Base-by-base conservation (phyloP, 2,888 invertebrate genomes). In the Volucella inflata region DNA sequence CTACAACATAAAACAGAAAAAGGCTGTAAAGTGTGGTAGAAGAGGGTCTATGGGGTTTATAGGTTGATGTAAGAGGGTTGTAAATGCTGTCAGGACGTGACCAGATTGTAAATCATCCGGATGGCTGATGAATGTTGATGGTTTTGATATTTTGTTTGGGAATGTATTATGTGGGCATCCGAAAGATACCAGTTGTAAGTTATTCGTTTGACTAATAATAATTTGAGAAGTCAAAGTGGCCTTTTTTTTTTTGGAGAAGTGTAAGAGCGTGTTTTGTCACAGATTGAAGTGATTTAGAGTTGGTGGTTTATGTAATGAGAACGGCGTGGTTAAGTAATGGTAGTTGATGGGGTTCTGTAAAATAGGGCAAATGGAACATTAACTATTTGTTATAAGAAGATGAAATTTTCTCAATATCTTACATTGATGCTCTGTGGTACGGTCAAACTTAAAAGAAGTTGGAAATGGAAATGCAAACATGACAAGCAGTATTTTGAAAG, bases 31-130 rank as follows among this genome's bases (percentile, higher is more conserved):
- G 10, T 16, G n/a, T 12, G 55, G 30, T 6, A 6, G 16, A 38
- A 38, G 44, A 70, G 16, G 50, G 77, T 17, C 55, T 36, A 53
- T 55, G 48, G 17, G 44, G 60, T 72, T 68, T 57, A 36, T 74
- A 51, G 21, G 55, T 40, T 51, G 48, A 21, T 59, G 72, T 60
- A 17, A 46, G 65, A 38, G 48, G 67, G 60, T 51, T 78, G 50
- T 74, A 59, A 55, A 67, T 70, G 30, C 36, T 44, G 38, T 30
- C 16, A 68, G n/a, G 55, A 83, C 83, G 74, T 83, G 83, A 79
- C 79, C n/a, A 59, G 55, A 55, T 57, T 83, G 46, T 59, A 70
- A 79, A 51, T 74, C 55, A 70, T 76, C 53, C 42, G 17, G 44
- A 21, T 68, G 8, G 40, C 8, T 36, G 65, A 8, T n/a, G n/a